These are phyloP conservation scores for Podiceps cristatus DNA, from an alignment of 2,113 vertebrate genomes.

Conservation along the genomic window DNA sequence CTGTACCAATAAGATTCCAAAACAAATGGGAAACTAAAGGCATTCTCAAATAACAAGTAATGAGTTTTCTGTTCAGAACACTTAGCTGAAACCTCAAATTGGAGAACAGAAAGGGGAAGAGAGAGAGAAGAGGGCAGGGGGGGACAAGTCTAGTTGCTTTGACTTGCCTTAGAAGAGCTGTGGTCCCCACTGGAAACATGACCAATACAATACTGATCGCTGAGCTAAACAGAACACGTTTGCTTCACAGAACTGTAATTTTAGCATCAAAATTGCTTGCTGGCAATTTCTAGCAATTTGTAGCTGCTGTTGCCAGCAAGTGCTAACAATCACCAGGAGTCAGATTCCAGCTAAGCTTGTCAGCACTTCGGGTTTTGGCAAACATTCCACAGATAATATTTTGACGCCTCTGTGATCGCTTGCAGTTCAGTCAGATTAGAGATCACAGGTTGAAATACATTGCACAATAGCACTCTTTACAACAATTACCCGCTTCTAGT, in stretches of 20 bases:
- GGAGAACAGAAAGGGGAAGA: neutral
- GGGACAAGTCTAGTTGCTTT: neutral
- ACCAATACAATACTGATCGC: neutral
- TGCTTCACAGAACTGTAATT: neutral
- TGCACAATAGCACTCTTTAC: neutral
- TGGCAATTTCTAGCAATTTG: neutral
- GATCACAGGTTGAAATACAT: neutral
- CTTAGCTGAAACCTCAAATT: neutral
- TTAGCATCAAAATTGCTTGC: neutral
- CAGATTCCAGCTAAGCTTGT: constrained; percentile 7
- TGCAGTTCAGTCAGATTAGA: neutral
- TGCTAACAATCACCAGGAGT: constrained; percentile 18
- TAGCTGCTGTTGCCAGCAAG: neutral
- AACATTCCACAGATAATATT: neutral
- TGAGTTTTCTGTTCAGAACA: neutral
- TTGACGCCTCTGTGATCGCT: neutral
- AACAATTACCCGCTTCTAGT: neutral
- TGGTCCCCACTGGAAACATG: neutral
- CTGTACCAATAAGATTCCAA: neutral
- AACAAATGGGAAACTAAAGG: neutral
- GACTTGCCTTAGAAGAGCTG: neutral
- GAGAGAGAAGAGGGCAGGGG: neutral
- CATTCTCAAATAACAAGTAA: neutral
- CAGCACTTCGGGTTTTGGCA: constrained; percentile 35
- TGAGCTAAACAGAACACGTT: neutral